Base-by-base conservation (phyloP, 2,888 invertebrate species). In the Tillus elongatus region DNA sequence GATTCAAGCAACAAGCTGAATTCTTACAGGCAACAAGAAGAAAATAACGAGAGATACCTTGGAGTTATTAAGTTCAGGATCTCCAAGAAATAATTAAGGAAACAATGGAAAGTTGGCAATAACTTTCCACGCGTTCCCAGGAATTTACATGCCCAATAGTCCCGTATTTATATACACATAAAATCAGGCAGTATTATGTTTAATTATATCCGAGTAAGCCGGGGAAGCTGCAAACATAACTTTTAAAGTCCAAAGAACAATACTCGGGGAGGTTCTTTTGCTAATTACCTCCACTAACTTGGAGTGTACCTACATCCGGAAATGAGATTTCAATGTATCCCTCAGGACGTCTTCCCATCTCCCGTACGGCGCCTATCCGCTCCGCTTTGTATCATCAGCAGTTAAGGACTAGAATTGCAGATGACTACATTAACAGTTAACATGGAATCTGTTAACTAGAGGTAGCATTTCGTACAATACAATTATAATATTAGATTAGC, bases 401-500 rank as follows among this genome's bases (percentile, higher is more conserved):
- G 37, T 38, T 50, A 51, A 46, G 53, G 52, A 39, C 50, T 47
- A 55, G 42, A 50, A 47, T 56, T 47, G 55, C 50, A 36, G 37
- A 37, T 40, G 37, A 40, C 46, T 46, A 45, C 50, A 51, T 57
- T 58, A 62, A 62, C 61, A 60, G 63, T 63, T 63, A 63, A 61
- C 61, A 57, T 54, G 56, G 58, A 63, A 64, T 61, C 63, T 58
- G 64, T 61, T 66, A 66, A 66, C 64, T 64, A 62, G 60, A 64
- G 58, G 63, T 58, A 62, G 59, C 65, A 63, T 65, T 64, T 63
- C 64, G 53, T 52, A 57, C 61, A 64, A 66, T 65, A 64, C 65
- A 66, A 66, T 66, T 66, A 66, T 64, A 66, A 66, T 66, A 66
- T 66, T 66, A 66, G 64, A 66, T 66, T 66, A 66, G 63, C 57